phyloP scores from a whole-genome alignment of 2,113 vertebrate species.

The Coreoperca whiteheadi region DNA sequence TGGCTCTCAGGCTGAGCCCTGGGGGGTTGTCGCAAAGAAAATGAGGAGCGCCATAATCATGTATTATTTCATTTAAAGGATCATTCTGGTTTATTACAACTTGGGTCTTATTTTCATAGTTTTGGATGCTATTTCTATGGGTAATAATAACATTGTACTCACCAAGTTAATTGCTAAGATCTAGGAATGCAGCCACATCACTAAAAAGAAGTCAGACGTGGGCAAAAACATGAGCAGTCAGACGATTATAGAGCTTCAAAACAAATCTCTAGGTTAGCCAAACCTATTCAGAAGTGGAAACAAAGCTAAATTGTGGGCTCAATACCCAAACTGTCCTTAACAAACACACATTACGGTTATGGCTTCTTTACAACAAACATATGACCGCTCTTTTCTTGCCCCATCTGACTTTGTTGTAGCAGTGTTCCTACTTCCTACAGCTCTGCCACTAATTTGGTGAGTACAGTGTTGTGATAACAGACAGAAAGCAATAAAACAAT shows the following conservation, averaged over 20 bases:
- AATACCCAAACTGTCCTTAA: neutral
- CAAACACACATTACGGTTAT: neutral
- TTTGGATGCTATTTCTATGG: conserved; percentile 14
- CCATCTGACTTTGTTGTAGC: neutral
- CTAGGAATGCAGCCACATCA: conserved; percentile 2
- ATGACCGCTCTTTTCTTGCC: neutral
- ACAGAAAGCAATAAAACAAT: neutral
- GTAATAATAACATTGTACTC: conserved; percentile 33
- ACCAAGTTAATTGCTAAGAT: conserved; percentile 24
- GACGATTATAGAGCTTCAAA: neutral
- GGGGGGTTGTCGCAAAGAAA: conserved; percentile 30
- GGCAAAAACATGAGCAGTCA: neutral
- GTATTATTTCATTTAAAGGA: conserved; percentile 44
- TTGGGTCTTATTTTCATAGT: neutral
- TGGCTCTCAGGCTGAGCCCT: conserved; percentile 29
- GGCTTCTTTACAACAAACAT: neutral
- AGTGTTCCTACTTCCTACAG: neutral
- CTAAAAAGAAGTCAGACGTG: neutral
- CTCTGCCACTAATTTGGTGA: neutral
- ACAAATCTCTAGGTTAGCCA: neutral
- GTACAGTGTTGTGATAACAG: neutral
- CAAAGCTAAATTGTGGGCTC: neutral
- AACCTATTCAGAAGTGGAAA: neutral
- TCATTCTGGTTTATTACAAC: conserved; percentile 24
- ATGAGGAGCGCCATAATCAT: conserved; percentile 22